Base-by-base conservation (phyloP, 2,888 invertebrate species). In the Dioctria rufipes region DNA sequence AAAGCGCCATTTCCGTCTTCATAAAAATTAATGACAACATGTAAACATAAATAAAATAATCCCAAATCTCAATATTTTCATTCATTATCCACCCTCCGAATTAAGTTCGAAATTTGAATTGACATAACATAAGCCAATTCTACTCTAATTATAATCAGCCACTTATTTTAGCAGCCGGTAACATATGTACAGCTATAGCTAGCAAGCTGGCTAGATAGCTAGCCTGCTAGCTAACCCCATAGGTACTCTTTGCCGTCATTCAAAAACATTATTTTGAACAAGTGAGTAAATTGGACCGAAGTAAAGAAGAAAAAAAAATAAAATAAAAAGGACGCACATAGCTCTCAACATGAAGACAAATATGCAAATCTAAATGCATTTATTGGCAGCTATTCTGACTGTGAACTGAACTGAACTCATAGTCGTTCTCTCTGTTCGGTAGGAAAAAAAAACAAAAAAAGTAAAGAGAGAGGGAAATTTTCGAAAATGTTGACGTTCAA, bases 331-430 rank as follows among this genome's bases (percentile, higher is more conserved):
- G 73, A 60, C 8, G 42, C 43, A 46, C 54, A 71, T 73, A 78
- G 58, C 40, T n/a, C 60, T 67, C 66, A 51, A 65, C 60, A 65
- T 25, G 25, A 25, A 67, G 60, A 46, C 49, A 67, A 69, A 81
- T 78, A 77, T 42, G 69, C 77, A 49, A 61, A 71, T 65, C 60
- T 71, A 80, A 80, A 71, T 78, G 65, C 58, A 81, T 81, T 71
- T 81, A 79, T 81, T 81, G 81, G 81, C 79, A 81, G 60, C 75
- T 63, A 63, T 67, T 79, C 46, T 25, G 25, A 25, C 25, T 25
- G 25, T 25, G 25, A 25, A 39, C 25, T 8, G 63, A 8, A 25
- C 46, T 11, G 9, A 13, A 43, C 73, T 58, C 25, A 25, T 69
- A 69, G 25, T 9, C 3, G 73, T 43, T 40, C 60, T 60, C 40